Conservation (phyloP, 1,140 invertebrate species). For the Caenorhabditis latens region DNA sequence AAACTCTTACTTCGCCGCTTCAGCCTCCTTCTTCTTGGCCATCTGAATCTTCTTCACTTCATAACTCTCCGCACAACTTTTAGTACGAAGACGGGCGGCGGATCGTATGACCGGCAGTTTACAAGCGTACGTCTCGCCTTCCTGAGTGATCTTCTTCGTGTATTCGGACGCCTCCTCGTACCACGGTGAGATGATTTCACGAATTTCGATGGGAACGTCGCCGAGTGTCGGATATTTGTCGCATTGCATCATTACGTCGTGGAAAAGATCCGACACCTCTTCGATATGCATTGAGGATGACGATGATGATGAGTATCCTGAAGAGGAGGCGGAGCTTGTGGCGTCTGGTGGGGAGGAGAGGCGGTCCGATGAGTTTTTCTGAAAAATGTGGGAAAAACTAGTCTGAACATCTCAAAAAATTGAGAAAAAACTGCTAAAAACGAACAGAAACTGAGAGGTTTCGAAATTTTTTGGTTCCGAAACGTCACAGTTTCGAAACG, state of each 20-base stretch:
- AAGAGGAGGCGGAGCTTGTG: background rate
- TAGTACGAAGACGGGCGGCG: conserved; percentile 52
- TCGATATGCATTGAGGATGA: background rate
- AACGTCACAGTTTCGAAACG: no score
- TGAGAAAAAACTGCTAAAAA: no score
- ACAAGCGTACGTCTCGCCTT: conserved; percentile 41
- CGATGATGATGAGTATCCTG: background rate
- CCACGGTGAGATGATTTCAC: conserved; percentile 52
- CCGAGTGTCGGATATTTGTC: conserved; percentile 17
- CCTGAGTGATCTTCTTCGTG: conserved; percentile 45
- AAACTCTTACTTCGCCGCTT: conserved; percentile 21
- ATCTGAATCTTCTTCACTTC: conserved; percentile 19
- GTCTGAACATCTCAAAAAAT: background rate
- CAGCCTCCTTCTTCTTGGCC: conserved; percentile 46
- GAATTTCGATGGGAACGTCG: conserved; percentile 25
- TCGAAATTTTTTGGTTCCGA: no score
- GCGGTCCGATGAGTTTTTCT: conserved; percentile 32
- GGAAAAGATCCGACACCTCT: conserved; percentile 33
- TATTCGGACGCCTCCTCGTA: conserved; percentile 52
- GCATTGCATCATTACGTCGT: conserved; percentile 54
- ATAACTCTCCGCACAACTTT: conserved; percentile 49
- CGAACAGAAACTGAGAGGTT: no score
- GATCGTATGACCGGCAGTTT: conserved; percentile 49
- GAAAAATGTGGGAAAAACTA: background rate
- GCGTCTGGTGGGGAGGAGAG: background rate